Base-by-base conservation (phyloP, 2,797 vertebrate species). In the Cossypha dichroa region DNA sequence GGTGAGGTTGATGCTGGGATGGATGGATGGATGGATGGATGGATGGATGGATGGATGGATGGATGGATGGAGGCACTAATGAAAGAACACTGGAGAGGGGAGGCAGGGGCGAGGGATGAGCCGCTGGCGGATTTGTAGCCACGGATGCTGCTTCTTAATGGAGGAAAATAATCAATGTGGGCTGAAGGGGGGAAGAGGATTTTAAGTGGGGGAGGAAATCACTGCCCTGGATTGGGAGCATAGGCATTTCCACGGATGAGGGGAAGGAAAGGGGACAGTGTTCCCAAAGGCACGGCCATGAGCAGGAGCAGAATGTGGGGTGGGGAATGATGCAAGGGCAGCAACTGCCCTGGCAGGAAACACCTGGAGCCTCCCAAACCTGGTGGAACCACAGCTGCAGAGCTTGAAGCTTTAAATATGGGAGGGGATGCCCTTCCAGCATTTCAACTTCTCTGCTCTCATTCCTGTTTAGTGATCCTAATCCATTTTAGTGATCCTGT, bases 371-470 rank as follows among this genome's bases (percentile, higher is more conserved):
- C 26, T 66, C 48, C 36, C 34, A 43, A 40, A 25, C 15, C 4
- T 0, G 0, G 6, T 3, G 16, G 18, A 38, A 3, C 10, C 2
- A 4, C 70, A 85, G 58, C 55, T 87, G 63, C 0, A 14, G 48
- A 4, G 0, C 4, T 3, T 10, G 20, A 80, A 29, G 21, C 11
- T 73, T 73, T 63, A 85, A 93, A 70, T 4, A 73, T 31, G 8
- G n/a, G 11, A 58, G 28, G 5, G 28, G 38, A 28, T 19, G 0
- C 1, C 0, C 0, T 36, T 0, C 1, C 0, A 5, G 0, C 1
- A 0, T 1, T 5, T 31, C 10, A 13, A 0, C 2, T 33, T 29
- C 28, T 59, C 43, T 38, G 36, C 2, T 3, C 4, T 1, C 1
- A 2, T 10, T 84, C 15, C 56, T 78, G 60, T 10, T 25, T 1